phyloP scores from a whole-genome alignment of 2,888 invertebrate species.

The Leistus spinibarbis region DNA sequence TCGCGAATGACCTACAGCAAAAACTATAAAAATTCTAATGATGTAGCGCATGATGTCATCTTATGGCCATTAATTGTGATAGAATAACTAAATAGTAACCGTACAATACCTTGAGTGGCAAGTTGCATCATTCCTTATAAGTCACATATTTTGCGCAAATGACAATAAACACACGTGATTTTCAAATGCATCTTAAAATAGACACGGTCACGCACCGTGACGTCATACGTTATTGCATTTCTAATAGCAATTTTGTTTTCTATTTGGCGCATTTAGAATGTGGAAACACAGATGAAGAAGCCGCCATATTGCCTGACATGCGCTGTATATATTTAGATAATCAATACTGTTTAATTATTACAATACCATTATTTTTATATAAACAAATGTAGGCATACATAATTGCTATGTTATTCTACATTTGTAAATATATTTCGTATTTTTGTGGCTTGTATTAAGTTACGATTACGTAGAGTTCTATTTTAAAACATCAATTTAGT shows the following conservation, averaged over 20 bases:
- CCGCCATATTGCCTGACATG: not conserved
- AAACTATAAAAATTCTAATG: not conserved
- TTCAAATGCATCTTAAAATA: not conserved
- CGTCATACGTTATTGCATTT: not conserved
- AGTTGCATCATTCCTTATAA: slow-evolving; percentile 34
- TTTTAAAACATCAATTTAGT: not conserved
- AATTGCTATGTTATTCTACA: not conserved
- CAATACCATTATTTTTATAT: not conserved
- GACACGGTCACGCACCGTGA: slow-evolving; percentile 5
- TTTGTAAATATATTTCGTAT: not conserved
- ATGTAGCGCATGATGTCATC: not conserved
- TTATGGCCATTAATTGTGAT: not conserved
- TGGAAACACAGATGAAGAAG: not conserved
- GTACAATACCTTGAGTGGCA: slow-evolving; percentile 22
- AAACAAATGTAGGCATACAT: not conserved
- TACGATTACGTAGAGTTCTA: not conserved
- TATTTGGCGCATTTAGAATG: not conserved
- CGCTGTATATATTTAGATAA: not conserved
- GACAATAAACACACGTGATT: slow-evolving; percentile 10
- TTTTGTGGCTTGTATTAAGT: not conserved
- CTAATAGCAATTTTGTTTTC: not conserved
- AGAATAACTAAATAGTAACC: not conserved
- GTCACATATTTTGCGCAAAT: slow-evolving; percentile 16
- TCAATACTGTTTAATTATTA: not conserved
- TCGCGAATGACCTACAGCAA: not conserved